These are phyloP conservation scores for Plebejus anna DNA, from an alignment of 2,888 invertebrate genomes.

Conservation along the genomic window DNA sequence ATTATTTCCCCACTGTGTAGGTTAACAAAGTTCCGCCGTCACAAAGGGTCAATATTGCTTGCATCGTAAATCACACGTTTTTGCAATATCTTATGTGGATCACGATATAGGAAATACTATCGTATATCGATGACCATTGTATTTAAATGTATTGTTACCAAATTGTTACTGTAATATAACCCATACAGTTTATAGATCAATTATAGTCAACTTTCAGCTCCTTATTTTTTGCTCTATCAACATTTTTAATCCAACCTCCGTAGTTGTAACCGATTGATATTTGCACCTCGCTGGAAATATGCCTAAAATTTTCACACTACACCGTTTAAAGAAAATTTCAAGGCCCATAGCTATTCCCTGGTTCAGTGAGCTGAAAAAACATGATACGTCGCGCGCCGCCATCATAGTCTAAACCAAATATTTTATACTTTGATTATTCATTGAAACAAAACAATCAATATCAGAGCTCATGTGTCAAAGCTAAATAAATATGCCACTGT, in stretches of 20 bases:
- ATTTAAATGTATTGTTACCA: not conserved
- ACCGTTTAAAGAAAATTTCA: slow-evolving; percentile 1
- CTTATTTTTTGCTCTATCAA: not conserved
- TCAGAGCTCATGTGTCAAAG: slow-evolving; percentile 3
- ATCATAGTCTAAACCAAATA: not conserved
- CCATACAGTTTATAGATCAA: not conserved
- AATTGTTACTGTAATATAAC: not conserved
- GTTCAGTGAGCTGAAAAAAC: slow-evolving; percentile 9
- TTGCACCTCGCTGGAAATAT: not conserved
- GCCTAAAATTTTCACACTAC: not conserved
- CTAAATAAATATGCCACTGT: not conserved
- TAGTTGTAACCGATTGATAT: not conserved
- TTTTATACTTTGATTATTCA: not conserved
- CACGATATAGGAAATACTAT: not conserved
- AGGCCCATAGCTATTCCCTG: slow-evolving; percentile 7
- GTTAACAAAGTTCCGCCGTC: slow-evolving; percentile 15
- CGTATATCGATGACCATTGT: not conserved
- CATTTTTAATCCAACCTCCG: not conserved
- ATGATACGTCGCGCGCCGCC: slow-evolving; percentile 10
- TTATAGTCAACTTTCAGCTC: not conserved
- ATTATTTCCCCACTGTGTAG: not conserved
- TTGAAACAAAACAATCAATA: not conserved
- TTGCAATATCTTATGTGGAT: not conserved
- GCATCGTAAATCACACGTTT: not conserved
- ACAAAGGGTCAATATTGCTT: not conserved